Evolutionary conservation across 2,113 vertebrate species (phyloP), one percentile per base, ranked within the genome.

Genomic region (Telmatochromis brachygnathus): DNA sequence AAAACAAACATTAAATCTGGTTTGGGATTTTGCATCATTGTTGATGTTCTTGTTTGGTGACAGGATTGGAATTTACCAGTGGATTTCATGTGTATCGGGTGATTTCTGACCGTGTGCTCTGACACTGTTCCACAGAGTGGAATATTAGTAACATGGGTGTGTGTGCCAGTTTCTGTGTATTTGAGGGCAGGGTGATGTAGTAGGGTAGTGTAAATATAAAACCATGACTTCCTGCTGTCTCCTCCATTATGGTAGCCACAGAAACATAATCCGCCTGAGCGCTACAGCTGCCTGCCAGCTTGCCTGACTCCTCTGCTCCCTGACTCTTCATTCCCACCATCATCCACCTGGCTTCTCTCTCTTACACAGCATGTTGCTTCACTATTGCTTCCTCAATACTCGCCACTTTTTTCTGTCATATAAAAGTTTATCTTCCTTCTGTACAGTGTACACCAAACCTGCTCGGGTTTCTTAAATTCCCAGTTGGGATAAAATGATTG

Each of bases 201-300:
- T 94, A 95, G 89, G 92, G 81, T 84, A 92, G 90, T 95, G 95
- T 95, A 95, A 96, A 96, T 96, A 95, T 96, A 96, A 96, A 96
- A 94, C 92, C 94, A 84, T 91, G 81, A 91, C 94, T 95, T 96
- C 95, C 94, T 95, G 39, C 51, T 94, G 92, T 93, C 95, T 94
- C 88, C 94, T 96, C 96, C 93, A 89, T 95, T 93, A 92, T 81
- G 88, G 60, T 53, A 94, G 82, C 92, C 92, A 13, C 90, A 84
- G 97, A 96, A 96, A 97, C 95, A 82, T 88, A 88, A 96, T 97
- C 60, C 84, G 91, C 81, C 85, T 6, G 83, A 92, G 85, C 92
- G 49, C 75, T 73, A 85, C 84, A 90, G 92, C 83, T 75, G 68
- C 81, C 82, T 70, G 84, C 88, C 89, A 79, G 54, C 88, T 91